A percentile compares a stretch with the other conserved stretches of the same genome.
Conservation (phyloP, 2,113 vertebrate species). For the human region GRCh38 chr1:43618001-43618500, state of each 20-base stretch:
- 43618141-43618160: constrained; percentile 34
- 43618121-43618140: constrained; percentile 14
- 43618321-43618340: constrained; percentile 88
- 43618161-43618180: constrained; percentile 30
- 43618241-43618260: constrained; percentile 81
- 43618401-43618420: constrained; percentile 86
- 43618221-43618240: constrained; percentile 77
- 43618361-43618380: constrained; percentile 87
- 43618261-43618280: constrained; percentile 80
- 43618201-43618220: constrained; percentile 63
- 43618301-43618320: constrained; percentile 84
- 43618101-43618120: not conserved
- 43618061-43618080: not conserved
- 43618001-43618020: not conserved
- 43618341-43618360: constrained; percentile 86
- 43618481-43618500: not conserved
- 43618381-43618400: constrained; percentile 85
- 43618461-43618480: not conserved
- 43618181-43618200: constrained; percentile 29
- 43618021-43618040: not conserved
- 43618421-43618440: not conserved
- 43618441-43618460: not conserved
- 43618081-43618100: not conserved
- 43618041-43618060: not conserved
- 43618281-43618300: constrained; percentile 81